Conservation (phyloP, 2,797 vertebrate genomes). For the Capromys pilorides region DNA sequence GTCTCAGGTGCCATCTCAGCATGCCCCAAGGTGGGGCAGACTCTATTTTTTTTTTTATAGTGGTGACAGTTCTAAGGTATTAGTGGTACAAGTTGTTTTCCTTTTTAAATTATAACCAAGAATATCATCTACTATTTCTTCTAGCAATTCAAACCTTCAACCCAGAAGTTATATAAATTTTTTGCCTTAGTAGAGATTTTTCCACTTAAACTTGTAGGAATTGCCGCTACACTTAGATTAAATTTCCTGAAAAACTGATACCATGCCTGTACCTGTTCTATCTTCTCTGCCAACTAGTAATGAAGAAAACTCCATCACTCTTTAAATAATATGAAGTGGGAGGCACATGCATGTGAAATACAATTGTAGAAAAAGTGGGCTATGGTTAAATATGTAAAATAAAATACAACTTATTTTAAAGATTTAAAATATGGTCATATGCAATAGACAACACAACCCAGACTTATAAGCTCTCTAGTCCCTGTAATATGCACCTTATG, state of each 20-base stretch:
- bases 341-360: neutral
- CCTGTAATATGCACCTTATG: slow-evolving; percentile 35
- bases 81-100: neutral
- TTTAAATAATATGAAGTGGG: slow-evolving; percentile 27
- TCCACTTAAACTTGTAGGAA: neutral
- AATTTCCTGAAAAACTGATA: neutral
- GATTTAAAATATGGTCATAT: neutral
- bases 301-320: neutral
- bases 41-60: neutral
- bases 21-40: too few relatives aligned
- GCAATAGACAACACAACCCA: neutral
- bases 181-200: neutral
- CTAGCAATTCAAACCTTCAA: neutral
- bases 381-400: slow-evolving; percentile 45
- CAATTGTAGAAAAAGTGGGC: neutral
- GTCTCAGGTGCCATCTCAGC: too few relatives aligned
- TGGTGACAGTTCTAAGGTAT: neutral
- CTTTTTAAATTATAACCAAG: neutral
- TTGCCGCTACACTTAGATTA: neutral
- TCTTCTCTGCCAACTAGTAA: neutral
- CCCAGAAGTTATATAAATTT: neutral
- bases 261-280: neutral
- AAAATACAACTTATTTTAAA: slow-evolving; percentile 37
- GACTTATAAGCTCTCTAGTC: slow-evolving; percentile 53
- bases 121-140: neutral